phyloP scores from a whole-genome alignment of 64 coral and sea anemone species.

The Trachythela sp. region DNA sequence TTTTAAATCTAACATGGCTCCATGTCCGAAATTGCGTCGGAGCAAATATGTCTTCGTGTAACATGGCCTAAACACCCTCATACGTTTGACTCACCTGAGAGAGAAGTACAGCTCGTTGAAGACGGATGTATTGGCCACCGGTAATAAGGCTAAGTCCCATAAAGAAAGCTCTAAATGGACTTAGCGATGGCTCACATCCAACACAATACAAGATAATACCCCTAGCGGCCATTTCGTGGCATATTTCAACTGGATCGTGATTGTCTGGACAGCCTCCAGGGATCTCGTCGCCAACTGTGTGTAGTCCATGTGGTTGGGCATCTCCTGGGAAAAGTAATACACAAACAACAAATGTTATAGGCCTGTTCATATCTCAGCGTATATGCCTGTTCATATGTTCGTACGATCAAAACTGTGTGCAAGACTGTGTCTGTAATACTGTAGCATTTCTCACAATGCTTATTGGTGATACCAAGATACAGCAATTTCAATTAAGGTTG shows the following conservation, averaged over 20 bases:
- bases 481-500: no score
- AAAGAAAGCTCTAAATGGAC: constrained; percentile 67
- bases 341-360: neutral
- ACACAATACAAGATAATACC: constrained; percentile 88
- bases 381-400: no score
- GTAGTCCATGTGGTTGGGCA: constrained; percentile 89
- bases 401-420: no score
- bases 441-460: no score
- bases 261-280: constrained; percentile 69
- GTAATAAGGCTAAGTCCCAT: constrained; percentile 68
- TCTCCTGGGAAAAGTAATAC: constrained; percentile 52
- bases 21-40: no score
- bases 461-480: no score
- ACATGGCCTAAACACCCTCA: no score
- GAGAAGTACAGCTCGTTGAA: constrained; percentile 45
- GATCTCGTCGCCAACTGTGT: constrained; percentile 55
- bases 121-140: constrained; percentile 89
- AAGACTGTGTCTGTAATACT: no score
- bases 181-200: constrained; percentile 76
- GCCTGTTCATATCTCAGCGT: no score
- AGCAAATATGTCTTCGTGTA: no score
- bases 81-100: constrained; percentile 76
- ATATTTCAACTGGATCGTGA: constrained; percentile 61
- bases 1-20: no score
- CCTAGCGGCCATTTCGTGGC: constrained; percentile 64